Evolutionary conservation across 2,888 invertebrate species (phyloP), one percentile per base, ranked within the genome.

Genomic region (Protodeltote pygarga): DNA sequence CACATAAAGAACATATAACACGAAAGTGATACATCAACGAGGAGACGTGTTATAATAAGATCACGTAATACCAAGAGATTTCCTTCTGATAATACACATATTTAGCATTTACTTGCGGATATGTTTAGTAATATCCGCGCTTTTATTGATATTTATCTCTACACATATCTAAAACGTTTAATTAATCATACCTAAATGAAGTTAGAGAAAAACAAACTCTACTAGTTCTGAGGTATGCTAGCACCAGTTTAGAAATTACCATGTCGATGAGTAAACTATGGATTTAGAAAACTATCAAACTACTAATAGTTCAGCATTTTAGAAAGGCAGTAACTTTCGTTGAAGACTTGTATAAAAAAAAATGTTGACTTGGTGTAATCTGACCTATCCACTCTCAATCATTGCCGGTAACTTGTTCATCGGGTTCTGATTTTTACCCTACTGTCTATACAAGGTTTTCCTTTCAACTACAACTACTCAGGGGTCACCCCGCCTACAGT

Each of bases 381-480:
- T 47, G 55, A 65, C 62, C 62, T 65, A 59, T 65, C 64, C 65
- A 58, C 58, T 67, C 68, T 55, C 62, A 38, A 32, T 50, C 19
- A 38, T 42, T 34, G 28, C 34, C 24, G 20, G 24, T 23, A 34
- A 72, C 72, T 32, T 25, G 77, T 69, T 51, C 29, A 48, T 58
- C 59, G 16, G 46, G 65, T 55, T 52, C 41, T 63, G 63, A 66
- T 62, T 66, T 71, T 67, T 64, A 67, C 41, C 58, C 38, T 53
- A 52, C 54, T 47, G 41, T 46, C 16, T 21, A 31, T 41, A 25
- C 65, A 42, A 69, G 63, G 38, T 79, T 58, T 80, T 80, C 77
- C 77, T 72, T 73, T 74, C 71, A 66, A 65, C 57, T 51, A 54
- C 57, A n/a, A 38, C 50, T 42, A 48, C 34, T 51, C 50, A 48